phyloP scores from a whole-genome alignment of 2,113 vertebrate genomes.

The Patagioenas fasciata region DNA sequence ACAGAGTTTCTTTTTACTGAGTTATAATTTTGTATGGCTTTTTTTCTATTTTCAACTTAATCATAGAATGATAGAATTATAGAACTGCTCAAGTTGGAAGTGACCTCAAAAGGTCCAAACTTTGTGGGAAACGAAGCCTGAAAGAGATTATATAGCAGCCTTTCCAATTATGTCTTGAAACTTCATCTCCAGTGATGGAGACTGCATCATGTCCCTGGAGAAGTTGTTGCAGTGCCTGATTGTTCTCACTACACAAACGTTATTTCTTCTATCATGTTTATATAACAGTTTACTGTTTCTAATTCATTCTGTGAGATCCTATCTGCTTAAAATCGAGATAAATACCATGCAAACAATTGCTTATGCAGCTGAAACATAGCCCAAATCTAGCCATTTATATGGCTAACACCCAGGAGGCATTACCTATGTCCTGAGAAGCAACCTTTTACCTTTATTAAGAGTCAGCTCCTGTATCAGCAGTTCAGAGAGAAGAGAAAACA shows the following conservation, averaged over 20 bases:
- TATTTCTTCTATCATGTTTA: background rate
- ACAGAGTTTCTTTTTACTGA: background rate
- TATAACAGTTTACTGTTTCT: background rate
- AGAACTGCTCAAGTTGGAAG: background rate
- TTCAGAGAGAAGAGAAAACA: background rate
- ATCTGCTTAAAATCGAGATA: background rate
- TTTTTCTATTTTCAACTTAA: background rate
- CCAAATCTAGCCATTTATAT: background rate
- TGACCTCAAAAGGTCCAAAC: background rate
- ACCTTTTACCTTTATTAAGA: background rate
- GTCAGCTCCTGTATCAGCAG: background rate
- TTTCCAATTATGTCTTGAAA: background rate
- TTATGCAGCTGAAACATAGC: background rate
- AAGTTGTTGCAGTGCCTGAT: background rate
- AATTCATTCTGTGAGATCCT: background rate
- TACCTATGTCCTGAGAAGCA: background rate
- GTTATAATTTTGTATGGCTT: background rate
- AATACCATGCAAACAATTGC: background rate
- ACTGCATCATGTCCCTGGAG: accelerated
- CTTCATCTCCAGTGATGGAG: background rate
- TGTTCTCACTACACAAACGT: background rate
- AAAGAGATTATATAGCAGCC: background rate
- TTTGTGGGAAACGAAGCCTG: background rate
- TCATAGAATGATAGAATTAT: background rate
- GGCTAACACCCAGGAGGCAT: background rate